Conservation (phyloP, 1,140 invertebrate species). For the Drosophila sucinea region DNA sequence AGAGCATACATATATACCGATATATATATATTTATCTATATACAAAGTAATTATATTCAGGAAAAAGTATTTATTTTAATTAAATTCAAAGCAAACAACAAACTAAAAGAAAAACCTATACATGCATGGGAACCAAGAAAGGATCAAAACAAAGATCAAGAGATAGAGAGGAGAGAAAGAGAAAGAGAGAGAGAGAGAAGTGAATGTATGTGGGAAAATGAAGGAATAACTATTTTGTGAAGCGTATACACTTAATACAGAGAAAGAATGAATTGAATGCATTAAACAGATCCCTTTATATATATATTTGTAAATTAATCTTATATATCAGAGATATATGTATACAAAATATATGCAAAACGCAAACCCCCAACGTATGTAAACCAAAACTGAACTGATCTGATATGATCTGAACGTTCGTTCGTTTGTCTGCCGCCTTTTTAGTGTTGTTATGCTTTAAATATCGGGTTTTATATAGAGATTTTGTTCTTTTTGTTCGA, state of each 20-base stretch:
- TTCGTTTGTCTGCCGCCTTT: slow-evolving; percentile 6
- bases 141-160: slow-evolving; percentile 8
- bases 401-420: neutral
- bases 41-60: slow-evolving; percentile 26
- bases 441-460: neutral
- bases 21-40: slow-evolving; percentile 16
- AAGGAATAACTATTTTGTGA: slow-evolving; percentile 69
- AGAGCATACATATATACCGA: neutral
- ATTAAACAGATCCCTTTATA: slow-evolving; percentile 51
- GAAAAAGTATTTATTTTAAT: slow-evolving; percentile 32
- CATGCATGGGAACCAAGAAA: slow-evolving; percentile 32
- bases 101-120: neutral
- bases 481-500: neutral
- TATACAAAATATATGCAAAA: slow-evolving; percentile 24
- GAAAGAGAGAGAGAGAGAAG: slow-evolving; percentile 14
- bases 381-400: slow-evolving; percentile 5
- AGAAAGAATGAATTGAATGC: slow-evolving; percentile 32
- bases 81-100: slow-evolving; percentile 20
- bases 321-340: slow-evolving; percentile 23
- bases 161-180: slow-evolving; percentile 12
- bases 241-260: slow-evolving; percentile 58
- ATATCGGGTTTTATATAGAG: neutral
- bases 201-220: slow-evolving; percentile 12
- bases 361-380: slow-evolving; percentile 15
- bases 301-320: slow-evolving; percentile 61